Base-by-base conservation (phyloP, 1,140 invertebrate genomes). In the Hestina assimilis region DNA sequence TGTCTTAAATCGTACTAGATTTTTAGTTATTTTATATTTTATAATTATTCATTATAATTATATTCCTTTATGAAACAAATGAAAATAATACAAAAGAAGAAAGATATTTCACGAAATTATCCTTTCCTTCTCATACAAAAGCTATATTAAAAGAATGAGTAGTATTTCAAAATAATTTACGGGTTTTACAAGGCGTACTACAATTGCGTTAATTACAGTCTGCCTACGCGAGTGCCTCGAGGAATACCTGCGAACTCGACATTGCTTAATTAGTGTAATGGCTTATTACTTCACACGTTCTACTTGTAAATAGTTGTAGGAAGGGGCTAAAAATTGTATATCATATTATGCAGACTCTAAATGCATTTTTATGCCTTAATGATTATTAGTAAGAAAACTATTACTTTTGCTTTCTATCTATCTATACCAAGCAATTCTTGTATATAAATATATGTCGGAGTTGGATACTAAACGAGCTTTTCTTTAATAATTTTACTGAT, bases 201-300 rank as follows among this genome's bases (percentile, higher is more conserved):
- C 28, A 46, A 55, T 35, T 46, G 17, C 21, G 11, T 12, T 55
- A 46, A 55, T 46, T 46, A 55, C 19, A 15, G 33, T 11, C 17
- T 31, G 29, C 45, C 45, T 15, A 48, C 45, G 29, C 46, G 24
- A 17, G 24, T 31, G 28, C 17, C 28, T 43, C 33, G 23, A 55
- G 5, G 41, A 38, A 42, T 29, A 38, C 40, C 21, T 53, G 33
- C 38, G 24, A 31, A 15, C 43, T 38, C 41, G 41, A 48, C 19
- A 47, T 52, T 29, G 47, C 43, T 50, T 62, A 57, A 62, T 62
- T 62, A 51, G 20, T 52, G 19, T 33, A 46, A 47, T 57, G 47
- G 51, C 19, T 60, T 59, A 52, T 29, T 52, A 41, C 24, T 57
- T 57, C 35, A 28, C 45, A 57, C 54, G 45, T 48, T 57, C 15